These are phyloP conservation scores for Bryconaethiops microstoma DNA, from an alignment of 2,797 vertebrate genomes.

Conservation along the genomic window DNA sequence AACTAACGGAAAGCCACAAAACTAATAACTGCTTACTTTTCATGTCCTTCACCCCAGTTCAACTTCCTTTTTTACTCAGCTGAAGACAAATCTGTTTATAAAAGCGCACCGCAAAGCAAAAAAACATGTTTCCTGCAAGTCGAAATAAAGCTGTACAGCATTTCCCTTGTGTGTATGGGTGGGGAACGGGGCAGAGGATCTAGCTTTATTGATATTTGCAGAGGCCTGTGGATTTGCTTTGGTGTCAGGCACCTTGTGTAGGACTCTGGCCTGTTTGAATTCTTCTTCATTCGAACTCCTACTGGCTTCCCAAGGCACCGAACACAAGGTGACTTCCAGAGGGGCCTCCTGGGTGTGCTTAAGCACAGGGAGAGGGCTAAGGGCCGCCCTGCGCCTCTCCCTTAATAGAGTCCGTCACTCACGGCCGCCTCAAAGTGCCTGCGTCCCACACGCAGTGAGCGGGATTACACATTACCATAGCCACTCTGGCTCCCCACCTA, in stretches of 20 bases:
- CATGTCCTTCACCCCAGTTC: slow-evolving; percentile 36
- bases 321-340: slow-evolving; percentile 81
- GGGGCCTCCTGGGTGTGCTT: slow-evolving; percentile 76
- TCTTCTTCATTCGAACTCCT: slow-evolving; percentile 86
- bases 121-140: slow-evolving; percentile 68
- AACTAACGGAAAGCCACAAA: slow-evolving; percentile 58
- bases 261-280: slow-evolving; percentile 81
- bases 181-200: not conserved
- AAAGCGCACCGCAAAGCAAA: slow-evolving; percentile 36
- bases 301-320: slow-evolving; percentile 83
- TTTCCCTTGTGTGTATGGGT: slow-evolving; percentile 2
- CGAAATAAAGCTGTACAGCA: slow-evolving; percentile 77
- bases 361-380: slow-evolving; percentile 76
- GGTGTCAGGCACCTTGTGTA: slow-evolving; percentile 82
- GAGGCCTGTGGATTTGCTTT: slow-evolving; percentile 88
- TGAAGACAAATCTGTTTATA: slow-evolving; percentile 37
- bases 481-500: slow-evolving; percentile 64
- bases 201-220: slow-evolving; percentile 78
- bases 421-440: slow-evolving; percentile 68
- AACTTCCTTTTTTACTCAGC: slow-evolving; percentile 33
- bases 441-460: slow-evolving; percentile 65
- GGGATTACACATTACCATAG: slow-evolving; percentile 74
- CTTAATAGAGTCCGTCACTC: slow-evolving; percentile 69
- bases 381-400: slow-evolving; percentile 70
- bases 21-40: slow-evolving; percentile 35